These are phyloP conservation scores for Psephotus haematonotus DNA, from an alignment of 2,113 vertebrate species.

Conservation along the genomic window DNA sequence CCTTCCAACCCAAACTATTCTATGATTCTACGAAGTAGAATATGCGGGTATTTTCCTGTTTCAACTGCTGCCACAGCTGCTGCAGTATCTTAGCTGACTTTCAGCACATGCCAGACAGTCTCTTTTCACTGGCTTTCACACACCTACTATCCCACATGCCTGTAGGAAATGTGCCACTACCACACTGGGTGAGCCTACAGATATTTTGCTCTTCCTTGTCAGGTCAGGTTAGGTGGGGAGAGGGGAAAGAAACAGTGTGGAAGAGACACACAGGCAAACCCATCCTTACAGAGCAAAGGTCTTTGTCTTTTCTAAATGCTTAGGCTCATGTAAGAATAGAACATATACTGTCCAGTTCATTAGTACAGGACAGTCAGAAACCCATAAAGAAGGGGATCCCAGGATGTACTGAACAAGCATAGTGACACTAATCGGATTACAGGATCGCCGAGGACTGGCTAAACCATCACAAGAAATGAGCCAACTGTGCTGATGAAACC, in stretches of 20 bases:
- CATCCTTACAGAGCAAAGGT: background rate
- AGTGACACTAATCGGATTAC: background rate
- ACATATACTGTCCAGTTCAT: background rate
- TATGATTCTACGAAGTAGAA: background rate
- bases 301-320: background rate
- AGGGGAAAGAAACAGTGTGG: background rate
- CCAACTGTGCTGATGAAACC: background rate
- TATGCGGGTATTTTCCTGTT: background rate
- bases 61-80: background rate
- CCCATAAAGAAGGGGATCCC: background rate
- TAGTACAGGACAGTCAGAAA: background rate
- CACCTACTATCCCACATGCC: background rate
- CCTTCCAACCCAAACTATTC: background rate
- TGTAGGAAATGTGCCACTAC: background rate
- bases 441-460: background rate
- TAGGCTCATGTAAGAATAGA: background rate
- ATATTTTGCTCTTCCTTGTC: background rate
- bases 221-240: background rate
- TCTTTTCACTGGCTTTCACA: background rate
- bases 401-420: background rate
- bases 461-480: background rate
- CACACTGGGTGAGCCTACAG: background rate
- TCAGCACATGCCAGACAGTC: background rate
- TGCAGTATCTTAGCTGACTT: background rate
- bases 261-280: background rate